Evolutionary conservation across 1,140 invertebrate genomes (phyloP).

Genomic region (Formica exsecta): DNA sequence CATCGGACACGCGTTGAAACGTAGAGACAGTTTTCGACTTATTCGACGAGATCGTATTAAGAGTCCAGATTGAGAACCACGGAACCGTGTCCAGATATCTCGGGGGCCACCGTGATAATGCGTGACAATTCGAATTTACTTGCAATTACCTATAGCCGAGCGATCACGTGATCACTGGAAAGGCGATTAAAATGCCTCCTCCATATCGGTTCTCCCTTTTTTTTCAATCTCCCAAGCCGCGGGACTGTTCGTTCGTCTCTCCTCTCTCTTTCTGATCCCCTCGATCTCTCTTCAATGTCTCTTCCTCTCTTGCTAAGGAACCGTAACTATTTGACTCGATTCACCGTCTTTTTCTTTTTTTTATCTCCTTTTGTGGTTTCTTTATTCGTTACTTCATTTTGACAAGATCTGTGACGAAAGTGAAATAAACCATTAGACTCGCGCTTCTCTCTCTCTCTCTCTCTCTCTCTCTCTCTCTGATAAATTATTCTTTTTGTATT

Average conservation of each 20-base stretch:
- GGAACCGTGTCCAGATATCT: conserved; percentile 51
- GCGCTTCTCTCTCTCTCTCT: background rate
- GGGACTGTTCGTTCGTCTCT: conserved; percentile 24
- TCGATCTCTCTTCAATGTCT: conserved; percentile 16
- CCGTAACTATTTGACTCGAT: conserved; percentile 75
- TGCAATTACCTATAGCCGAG: conserved; percentile 77
- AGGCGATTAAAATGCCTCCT: conserved; percentile 69
- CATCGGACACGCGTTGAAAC: background rate
- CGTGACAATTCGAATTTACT: conserved; percentile 82
- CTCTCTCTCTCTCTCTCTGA: no score
- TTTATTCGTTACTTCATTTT: conserved; percentile 64
- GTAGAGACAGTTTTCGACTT: conserved; percentile 9
- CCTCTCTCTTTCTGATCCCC: background rate
- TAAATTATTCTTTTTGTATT: conserved; percentile 34
- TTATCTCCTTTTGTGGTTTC: conserved; percentile 37
- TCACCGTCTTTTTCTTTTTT: conserved; percentile 52
- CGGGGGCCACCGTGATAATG: conserved; percentile 76
- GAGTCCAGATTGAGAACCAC: conserved; percentile 53
- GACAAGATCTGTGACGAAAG: conserved; percentile 72
- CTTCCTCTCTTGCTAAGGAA: conserved; percentile 43
- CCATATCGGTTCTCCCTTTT: conserved; percentile 33
- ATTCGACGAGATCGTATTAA: conserved; percentile 28
- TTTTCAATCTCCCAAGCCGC: conserved; percentile 19
- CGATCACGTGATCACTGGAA: conserved; percentile 73
- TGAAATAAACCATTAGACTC: conserved; percentile 30